Conservation (phyloP, 2,888 invertebrate species). For the Peribatodes rhomboidaria region DNA sequence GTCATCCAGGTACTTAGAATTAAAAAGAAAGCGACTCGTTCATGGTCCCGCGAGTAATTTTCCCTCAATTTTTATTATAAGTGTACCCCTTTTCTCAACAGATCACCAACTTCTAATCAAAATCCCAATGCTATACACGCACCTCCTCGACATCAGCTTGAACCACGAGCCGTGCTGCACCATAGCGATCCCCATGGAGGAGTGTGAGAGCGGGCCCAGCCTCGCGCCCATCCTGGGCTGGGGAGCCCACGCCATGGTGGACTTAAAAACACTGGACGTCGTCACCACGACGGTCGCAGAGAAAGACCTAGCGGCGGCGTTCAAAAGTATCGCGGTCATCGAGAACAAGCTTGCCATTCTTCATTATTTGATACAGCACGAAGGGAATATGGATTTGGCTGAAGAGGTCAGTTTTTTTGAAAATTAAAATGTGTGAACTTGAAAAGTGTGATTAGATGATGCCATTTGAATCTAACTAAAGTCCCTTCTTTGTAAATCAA, state of each 20-base stretch:
- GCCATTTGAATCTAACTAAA: not conserved
- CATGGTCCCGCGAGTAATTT: too few relatives aligned
- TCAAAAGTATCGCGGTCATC: constrained; percentile 88
- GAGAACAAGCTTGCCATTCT: constrained; percentile 93
- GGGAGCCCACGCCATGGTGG: constrained; percentile 85
- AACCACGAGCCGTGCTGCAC: constrained; percentile 95
- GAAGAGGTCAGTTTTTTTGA: constrained; percentile 86
- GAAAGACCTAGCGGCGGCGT: constrained; percentile 89
- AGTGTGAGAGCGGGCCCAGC: constrained; percentile 86
- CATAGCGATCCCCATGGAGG: constrained; percentile 89
- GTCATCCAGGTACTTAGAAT: too few relatives aligned
- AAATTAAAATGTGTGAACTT: too few relatives aligned
- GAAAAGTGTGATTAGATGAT: too few relatives aligned
- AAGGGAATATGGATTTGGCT: constrained; percentile 90
- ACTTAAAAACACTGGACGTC: constrained; percentile 90
- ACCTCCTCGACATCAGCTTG: constrained; percentile 93
- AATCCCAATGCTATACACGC: constrained; percentile 94
- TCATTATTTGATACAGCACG: constrained; percentile 93
- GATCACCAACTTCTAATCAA: constrained; percentile 94
- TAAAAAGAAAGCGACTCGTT: too few relatives aligned
- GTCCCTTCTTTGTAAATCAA: too few relatives aligned
- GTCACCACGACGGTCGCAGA: constrained; percentile 89
- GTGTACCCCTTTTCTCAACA: constrained; percentile 58
- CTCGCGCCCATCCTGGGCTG: constrained; percentile 89
- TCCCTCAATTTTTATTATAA: too few relatives aligned